Evolutionary conservation across 37 sponge, comb jelly and placozoan species (phyloP).

Genomic region (Cliona cf. orientalis): DNA sequence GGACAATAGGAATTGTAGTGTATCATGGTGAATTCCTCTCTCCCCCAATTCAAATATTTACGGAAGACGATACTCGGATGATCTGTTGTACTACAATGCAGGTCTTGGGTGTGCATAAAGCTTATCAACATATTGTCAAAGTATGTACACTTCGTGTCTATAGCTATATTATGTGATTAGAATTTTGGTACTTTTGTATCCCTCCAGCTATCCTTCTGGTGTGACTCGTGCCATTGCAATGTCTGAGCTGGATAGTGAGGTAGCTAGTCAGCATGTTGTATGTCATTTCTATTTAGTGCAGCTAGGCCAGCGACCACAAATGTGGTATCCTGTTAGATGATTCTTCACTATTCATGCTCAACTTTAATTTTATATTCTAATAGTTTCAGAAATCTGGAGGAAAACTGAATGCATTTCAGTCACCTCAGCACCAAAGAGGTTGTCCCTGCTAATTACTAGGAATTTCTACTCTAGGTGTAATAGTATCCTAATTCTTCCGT

Average conservation of each 20-base stretch:
- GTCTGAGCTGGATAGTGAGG: conserved; percentile 48
- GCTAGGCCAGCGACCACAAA: not conserved
- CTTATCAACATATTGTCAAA: conserved; percentile 11
- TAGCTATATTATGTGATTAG: not conserved
- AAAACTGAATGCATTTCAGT: not conserved
- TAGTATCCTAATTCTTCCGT: not conserved
- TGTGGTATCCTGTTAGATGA: not conserved
- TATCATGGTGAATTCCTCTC: no score
- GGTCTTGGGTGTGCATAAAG: conserved; percentile 42
- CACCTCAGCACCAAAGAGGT: not conserved
- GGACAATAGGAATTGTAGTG: no score
- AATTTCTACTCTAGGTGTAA: not conserved
- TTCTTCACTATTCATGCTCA: not conserved
- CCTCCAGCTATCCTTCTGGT: conserved; percentile 47
- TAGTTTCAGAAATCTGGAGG: conserved; percentile 15
- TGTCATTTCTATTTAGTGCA: not conserved
- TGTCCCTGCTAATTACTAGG: not conserved
- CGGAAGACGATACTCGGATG: not conserved
- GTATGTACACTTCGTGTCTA: not conserved
- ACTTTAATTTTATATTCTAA: not conserved
- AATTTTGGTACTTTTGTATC: not conserved
- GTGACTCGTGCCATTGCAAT: conserved; percentile 39
- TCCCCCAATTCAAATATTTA: no score
- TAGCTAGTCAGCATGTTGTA: not conserved
- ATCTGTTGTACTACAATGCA: not conserved